Evolutionary conservation across 2,888 invertebrate species (phyloP).

Genomic region (Fabriciana adippe): DNA sequence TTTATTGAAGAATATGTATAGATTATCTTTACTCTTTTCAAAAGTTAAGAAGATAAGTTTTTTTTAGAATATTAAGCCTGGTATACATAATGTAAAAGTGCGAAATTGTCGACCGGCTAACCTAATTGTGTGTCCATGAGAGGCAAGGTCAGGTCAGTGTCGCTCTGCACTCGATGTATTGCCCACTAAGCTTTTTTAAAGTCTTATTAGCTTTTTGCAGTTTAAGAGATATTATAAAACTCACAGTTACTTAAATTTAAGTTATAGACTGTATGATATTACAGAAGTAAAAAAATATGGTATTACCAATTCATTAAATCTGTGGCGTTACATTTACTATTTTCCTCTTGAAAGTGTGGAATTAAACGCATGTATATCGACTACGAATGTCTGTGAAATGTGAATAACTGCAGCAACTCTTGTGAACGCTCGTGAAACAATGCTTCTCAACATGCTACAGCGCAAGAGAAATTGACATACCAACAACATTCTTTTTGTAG

Average conservation of each 20-base stretch:
- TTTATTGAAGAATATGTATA: neutral
- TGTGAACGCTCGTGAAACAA: slow-evolving; percentile 23
- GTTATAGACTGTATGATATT: no score
- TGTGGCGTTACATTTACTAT: no score
- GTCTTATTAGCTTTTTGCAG: slow-evolving; percentile 10
- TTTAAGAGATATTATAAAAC: neutral
- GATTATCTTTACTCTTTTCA: neutral
- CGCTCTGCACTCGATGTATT: slow-evolving; percentile 15
- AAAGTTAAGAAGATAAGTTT: neutral
- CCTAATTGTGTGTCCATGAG: slow-evolving; percentile 70
- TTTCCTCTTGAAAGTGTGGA: no score
- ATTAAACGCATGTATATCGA: no score
- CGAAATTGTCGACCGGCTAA: slow-evolving; percentile 65
- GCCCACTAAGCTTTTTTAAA: slow-evolving; percentile 2
- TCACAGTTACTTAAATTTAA: no score
- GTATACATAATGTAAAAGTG: slow-evolving; percentile 20
- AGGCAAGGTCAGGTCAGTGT: slow-evolving; percentile 62
- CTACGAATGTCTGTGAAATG: slow-evolving; percentile 5
- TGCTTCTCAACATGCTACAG: slow-evolving; percentile 5
- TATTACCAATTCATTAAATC: no score
- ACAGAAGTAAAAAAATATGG: no score
- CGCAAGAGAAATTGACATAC: slow-evolving; percentile 19
- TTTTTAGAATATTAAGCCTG: no score
- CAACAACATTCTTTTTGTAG: neutral
- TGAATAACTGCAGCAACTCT: slow-evolving; percentile 16